Evolutionary conservation across 1,140 invertebrate species (phyloP).

Genomic region (Andricus grossulariae): DNA sequence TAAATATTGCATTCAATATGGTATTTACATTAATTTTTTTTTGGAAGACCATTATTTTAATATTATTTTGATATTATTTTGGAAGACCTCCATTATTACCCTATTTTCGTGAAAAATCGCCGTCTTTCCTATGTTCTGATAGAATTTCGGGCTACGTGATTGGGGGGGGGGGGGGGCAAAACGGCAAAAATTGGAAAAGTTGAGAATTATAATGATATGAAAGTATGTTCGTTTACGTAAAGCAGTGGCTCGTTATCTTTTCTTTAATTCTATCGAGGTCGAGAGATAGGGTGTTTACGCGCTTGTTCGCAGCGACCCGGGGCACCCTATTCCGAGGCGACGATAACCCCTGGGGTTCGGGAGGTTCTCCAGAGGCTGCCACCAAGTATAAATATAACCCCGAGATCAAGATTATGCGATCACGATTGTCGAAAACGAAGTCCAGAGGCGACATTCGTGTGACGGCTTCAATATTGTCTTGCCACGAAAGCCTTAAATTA

Average conservation of each 20-base stretch:
- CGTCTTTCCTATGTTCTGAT: too few relatives aligned
- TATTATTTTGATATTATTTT: too few relatives aligned
- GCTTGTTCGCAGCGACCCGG: constrained; percentile 61
- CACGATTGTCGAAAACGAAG: constrained; percentile 29
- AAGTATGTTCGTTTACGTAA: not conserved
- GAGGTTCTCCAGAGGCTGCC: constrained; percentile 32
- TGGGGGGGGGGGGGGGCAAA: too few relatives aligned
- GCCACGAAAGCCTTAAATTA: constrained; percentile 10
- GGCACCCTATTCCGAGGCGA: constrained; percentile 45
- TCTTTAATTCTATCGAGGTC: constrained; percentile 44
- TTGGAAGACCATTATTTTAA: too few relatives aligned
- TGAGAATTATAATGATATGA: not conserved
- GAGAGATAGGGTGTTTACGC: constrained; percentile 66
- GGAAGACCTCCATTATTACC: too few relatives aligned
- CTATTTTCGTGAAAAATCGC: too few relatives aligned
- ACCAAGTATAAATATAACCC: constrained; percentile 42
- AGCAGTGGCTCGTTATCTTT: constrained; percentile 45
- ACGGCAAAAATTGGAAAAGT: not conserved
- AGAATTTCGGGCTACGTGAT: too few relatives aligned
- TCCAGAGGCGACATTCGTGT: constrained; percentile 32
- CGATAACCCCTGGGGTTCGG: constrained; percentile 51
- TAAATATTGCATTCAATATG: too few relatives aligned
- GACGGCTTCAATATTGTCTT: constrained; percentile 14
- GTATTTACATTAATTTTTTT: too few relatives aligned
- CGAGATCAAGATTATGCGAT: constrained; percentile 32